A percentile compares a stretch with the other conserved stretches of the same genome.
Conservation (phyloP, 1,140 invertebrate genomes). For the Apis mellifera region Amel_HAv3.1 CM009943.2:4326001-4326500, state of each 20-base stretch:
- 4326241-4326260: background rate
- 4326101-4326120: constrained; percentile 92
- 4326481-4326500: constrained; percentile 55
- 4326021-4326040: constrained; percentile 90
- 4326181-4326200: constrained; percentile 89
- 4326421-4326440: constrained; percentile 74
- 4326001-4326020: constrained; percentile 90
- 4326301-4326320: constrained; percentile 86
- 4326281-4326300: constrained; percentile 86
- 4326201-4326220: constrained; percentile 89
- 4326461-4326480: constrained; percentile 47
- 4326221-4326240: background rate
- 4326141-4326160: constrained; percentile 86
- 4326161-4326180: constrained; percentile 87
- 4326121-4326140: constrained; percentile 92
- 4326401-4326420: constrained; percentile 65
- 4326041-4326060: constrained; percentile 92
- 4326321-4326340: constrained; percentile 84
- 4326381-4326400: constrained; percentile 62
- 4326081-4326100: constrained; percentile 90
- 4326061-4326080: constrained; percentile 86
- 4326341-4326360: constrained; percentile 80
- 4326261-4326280: constrained; percentile 81
- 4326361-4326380: constrained; percentile 57
- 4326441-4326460: constrained; percentile 77